phyloP scores from a whole-genome alignment of 92 coral and sea anemone genomes.

The Palythoa grandis region DNA sequence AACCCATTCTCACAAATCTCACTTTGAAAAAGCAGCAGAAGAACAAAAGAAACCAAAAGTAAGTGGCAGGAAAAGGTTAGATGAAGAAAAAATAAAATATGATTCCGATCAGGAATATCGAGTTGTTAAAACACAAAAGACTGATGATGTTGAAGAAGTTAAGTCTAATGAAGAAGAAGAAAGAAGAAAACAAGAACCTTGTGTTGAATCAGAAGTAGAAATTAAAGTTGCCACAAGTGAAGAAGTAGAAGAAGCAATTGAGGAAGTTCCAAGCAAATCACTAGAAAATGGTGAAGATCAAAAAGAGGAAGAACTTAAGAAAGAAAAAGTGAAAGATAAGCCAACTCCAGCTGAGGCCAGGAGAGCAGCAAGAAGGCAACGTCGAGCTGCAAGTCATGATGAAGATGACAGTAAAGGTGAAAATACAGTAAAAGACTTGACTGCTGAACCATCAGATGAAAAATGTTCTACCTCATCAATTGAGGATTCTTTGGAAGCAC shows the following conservation, averaged over 20 bases:
- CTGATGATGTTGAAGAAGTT: background rate
- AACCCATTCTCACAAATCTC: slow-evolving; percentile 53
- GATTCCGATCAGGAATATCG: slow-evolving; percentile 25
- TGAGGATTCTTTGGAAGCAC: slow-evolving; percentile 14
- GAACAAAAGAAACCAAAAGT: slow-evolving; percentile 51
- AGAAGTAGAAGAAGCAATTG: slow-evolving; percentile 43
- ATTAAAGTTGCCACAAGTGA: slow-evolving; percentile 47
- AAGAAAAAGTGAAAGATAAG: slow-evolving; percentile 6
- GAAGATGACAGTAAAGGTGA: slow-evolving; percentile 12
- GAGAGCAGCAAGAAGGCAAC: slow-evolving; percentile 10
- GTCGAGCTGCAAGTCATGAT: slow-evolving; percentile 25
- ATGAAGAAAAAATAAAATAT: slow-evolving; percentile 39
- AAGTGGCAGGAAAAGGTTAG: slow-evolving; percentile 44
- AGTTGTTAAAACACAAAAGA: slow-evolving; percentile 7
- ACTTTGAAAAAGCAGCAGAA: slow-evolving; percentile 63
- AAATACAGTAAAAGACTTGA: background rate
- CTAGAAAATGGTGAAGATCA: background rate
- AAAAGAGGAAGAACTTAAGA: background rate
- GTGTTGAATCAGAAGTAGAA: slow-evolving; percentile 22
- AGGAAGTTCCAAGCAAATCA: background rate
- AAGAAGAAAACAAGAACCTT: slow-evolving; percentile 40
- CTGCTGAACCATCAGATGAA: background rate
- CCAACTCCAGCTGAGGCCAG: slow-evolving; percentile 27
- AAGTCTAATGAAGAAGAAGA: background rate
- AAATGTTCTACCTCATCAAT: background rate